Evolutionary conservation across 2,113 vertebrate species (phyloP).

Genomic region (Caretta caretta): DNA sequence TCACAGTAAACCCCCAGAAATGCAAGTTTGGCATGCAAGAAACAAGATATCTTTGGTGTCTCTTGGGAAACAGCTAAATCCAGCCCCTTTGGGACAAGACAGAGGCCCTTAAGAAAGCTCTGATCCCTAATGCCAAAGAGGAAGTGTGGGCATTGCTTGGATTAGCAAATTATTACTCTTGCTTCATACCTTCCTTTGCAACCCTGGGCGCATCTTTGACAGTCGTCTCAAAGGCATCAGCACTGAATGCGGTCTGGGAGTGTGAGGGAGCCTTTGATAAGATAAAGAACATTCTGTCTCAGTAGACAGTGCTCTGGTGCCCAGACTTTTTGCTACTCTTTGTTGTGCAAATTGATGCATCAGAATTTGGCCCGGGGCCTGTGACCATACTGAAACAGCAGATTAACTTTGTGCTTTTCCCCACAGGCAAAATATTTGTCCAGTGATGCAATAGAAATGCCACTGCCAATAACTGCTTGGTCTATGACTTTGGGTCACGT

Average conservation of each 20-base stretch:
- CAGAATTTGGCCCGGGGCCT: not conserved
- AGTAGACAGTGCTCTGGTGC: not conserved
- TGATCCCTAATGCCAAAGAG: not conserved
- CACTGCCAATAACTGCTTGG: slow-evolving; percentile 11
- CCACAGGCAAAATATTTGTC: not conserved
- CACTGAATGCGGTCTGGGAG: not conserved
- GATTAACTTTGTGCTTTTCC: not conserved
- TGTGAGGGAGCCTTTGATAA: not conserved
- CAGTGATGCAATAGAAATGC: not conserved
- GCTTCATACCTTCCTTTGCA: not conserved
- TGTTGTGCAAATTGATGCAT: not conserved
- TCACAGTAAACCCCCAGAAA: not conserved
- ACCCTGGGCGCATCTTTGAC: not conserved
- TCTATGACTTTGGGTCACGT: slow-evolving; percentile 33
- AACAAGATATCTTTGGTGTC: not conserved
- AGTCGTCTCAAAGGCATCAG: not conserved
- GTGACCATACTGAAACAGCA: not conserved
- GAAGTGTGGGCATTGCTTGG: not conserved
- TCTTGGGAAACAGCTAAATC: not conserved
- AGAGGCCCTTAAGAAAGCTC: not conserved
- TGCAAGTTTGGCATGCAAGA: not conserved
- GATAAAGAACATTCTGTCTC: not conserved
- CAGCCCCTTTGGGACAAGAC: not conserved
- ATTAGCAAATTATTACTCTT: not conserved
- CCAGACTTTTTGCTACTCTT: not conserved